Conservation (phyloP, 2,888 invertebrate genomes). For the Rhaphigaster nebulosa region DNA sequence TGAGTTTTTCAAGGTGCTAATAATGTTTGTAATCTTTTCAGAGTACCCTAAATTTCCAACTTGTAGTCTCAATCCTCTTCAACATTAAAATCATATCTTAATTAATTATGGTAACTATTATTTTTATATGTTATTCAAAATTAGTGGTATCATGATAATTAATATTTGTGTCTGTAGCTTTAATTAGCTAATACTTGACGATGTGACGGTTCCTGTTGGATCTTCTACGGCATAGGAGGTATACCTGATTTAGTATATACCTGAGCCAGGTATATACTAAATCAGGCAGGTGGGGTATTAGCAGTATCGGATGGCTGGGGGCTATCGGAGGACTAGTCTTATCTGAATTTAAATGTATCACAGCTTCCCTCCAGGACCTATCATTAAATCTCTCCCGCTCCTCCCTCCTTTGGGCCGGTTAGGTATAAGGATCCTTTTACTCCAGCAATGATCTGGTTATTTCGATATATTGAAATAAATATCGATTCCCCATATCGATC, state of each 20-base stretch:
- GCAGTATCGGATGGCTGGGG: neutral
- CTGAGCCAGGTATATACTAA: constrained; percentile 2
- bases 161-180: no score
- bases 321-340: neutral
- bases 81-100: no score
- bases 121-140: no score
- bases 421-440: no score
- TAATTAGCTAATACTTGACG: neutral
- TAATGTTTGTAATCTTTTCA: no score
- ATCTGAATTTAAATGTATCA: constrained; percentile 42
- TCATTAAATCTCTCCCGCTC: neutral
- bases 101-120: no score
- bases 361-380: neutral
- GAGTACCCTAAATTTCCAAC: no score
- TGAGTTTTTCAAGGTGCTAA: no score
- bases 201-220: neutral
- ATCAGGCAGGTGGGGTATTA: constrained; percentile 20
- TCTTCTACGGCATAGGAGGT: neutral
- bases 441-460: neutral
- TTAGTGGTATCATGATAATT: no score
- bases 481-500: neutral
- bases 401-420: neutral
- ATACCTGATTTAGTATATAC: neutral
- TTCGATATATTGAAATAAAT: neutral
- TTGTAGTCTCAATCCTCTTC: no score